Evolutionary conservation across 2,113 vertebrate genomes (phyloP).

Genomic region (Lucifuga dentata): DNA sequence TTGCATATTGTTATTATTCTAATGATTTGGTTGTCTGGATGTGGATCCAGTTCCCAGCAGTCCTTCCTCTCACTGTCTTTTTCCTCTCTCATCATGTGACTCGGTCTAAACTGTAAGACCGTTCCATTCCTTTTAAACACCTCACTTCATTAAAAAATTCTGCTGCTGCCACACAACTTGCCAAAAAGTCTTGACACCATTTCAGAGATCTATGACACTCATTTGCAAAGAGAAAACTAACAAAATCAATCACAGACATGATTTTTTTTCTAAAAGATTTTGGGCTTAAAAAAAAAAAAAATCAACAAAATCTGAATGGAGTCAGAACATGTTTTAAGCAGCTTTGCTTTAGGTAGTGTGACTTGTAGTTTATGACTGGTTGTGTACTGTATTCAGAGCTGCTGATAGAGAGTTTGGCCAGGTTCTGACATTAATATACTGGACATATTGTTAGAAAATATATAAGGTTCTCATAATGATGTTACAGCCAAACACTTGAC

Average conservation of each 20-base stretch:
- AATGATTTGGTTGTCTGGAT: constrained; percentile 26
- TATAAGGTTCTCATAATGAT: constrained; percentile 19
- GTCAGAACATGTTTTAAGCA: constrained; percentile 27
- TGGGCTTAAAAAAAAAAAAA: constrained; percentile 24
- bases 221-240: constrained; percentile 3
- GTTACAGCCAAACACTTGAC: constrained; percentile 26
- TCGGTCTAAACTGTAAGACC: constrained; percentile 13
- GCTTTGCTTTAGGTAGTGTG: constrained; percentile 53
- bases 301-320: constrained; percentile 16
- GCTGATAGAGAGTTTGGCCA: constrained; percentile 33
- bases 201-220: constrained; percentile 21
- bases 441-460: constrained; percentile 22
- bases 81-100: neutral
- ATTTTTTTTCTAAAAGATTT: constrained; percentile 29
- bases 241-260: constrained; percentile 21
- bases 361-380: constrained; percentile 50
- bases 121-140: constrained; percentile 26
- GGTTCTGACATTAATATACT: constrained; percentile 27
- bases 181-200: constrained; percentile 47
- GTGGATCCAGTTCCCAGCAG: constrained; percentile 41
- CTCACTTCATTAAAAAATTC: constrained; percentile 36
- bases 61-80: constrained; percentile 6
- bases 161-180: constrained; percentile 58
- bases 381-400: constrained; percentile 44
- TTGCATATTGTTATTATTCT: constrained; percentile 16